Evolutionary conservation across 1,140 invertebrate genomes (phyloP), one percentile per base, ranked within the genome.

Genomic region (Brachionus plicatilis): DNA sequence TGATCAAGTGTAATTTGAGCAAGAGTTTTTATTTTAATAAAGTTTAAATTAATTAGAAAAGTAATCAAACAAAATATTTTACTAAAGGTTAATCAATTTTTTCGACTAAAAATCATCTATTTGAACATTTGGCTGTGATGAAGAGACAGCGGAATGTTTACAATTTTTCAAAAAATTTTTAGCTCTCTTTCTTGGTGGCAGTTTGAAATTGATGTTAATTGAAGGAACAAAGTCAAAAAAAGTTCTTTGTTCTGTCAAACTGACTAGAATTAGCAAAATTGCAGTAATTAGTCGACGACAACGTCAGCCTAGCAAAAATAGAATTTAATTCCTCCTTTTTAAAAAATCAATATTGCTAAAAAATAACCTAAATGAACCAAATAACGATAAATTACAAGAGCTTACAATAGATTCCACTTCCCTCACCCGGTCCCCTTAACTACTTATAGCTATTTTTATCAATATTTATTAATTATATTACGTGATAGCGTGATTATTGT

Each of bases 391-490:
- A 60, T 60, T 60, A 60, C 53, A 20, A 60, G 53, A 60, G 53
- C 53, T 60, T 60, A 60, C 53, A 60, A 60, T 60, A n/a, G 53
- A 60, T 29, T 33, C 27, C 33, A 68, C 70, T 75, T 75, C 17
- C 17, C 41, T 43, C 70, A 43, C 70, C 41, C 17, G 70, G 37
- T 24, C 37, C 33, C 17, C 9, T 43, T 45, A 45, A n/a, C 33
- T 41, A 75, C 43, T 37, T 33, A 50, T 76, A 76, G 20, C 24
- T 50, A 27, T 76, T 47, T 24, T 76, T 45, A 75, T 75, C 72
- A 76, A 76, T 76, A 76, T 76, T 76, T 76, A 76, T 76, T 76
- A 76, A 76, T 76, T 76, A 76, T 47, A 50, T 76, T 76, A 76
- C 72, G 72, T 76, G 72, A 76, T 76, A 47, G 72, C 72, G 72